A percentile compares a stretch with the other conserved stretches of the same genome.
Conservation (phyloP, 2,888 invertebrate genomes). For the Trachelus tabidus region DNA sequence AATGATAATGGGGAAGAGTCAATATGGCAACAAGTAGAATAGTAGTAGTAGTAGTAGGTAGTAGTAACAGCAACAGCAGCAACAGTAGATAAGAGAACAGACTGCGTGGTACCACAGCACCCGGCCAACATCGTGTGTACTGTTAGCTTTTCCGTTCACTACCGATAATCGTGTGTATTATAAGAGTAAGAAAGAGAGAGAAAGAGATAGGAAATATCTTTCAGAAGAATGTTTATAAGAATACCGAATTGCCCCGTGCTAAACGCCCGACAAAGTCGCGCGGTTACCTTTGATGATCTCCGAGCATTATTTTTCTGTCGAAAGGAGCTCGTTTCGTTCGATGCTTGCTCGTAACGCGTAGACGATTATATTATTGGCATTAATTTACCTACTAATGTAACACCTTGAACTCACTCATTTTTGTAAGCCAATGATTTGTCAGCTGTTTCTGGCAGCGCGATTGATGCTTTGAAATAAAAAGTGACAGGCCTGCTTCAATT, state of each 20-base stretch:
- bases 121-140: neutral
- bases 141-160: neutral
- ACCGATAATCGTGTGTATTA: neutral
- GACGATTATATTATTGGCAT: neutral
- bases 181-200: conserved; percentile 7
- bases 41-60: neutral
- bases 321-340: neutral
- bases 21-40: neutral
- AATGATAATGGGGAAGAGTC: neutral
- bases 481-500: neutral
- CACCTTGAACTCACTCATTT: neutral
- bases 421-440: neutral
- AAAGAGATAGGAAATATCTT: conserved; percentile 10
- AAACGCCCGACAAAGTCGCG: neutral
- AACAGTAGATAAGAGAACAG: neutral
- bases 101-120: conserved; percentile 8
- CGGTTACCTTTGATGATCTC: neutral
- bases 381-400: neutral
- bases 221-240: neutral
- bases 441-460: neutral
- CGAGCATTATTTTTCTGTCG: neutral
- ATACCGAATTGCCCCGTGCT: neutral
- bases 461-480: neutral
- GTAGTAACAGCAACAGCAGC: neutral
- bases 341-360: neutral